Evolutionary conservation across 2,113 vertebrate genomes (phyloP), one percentile per base, ranked within the genome.

Genomic region (Rhinoptilus africanus): DNA sequence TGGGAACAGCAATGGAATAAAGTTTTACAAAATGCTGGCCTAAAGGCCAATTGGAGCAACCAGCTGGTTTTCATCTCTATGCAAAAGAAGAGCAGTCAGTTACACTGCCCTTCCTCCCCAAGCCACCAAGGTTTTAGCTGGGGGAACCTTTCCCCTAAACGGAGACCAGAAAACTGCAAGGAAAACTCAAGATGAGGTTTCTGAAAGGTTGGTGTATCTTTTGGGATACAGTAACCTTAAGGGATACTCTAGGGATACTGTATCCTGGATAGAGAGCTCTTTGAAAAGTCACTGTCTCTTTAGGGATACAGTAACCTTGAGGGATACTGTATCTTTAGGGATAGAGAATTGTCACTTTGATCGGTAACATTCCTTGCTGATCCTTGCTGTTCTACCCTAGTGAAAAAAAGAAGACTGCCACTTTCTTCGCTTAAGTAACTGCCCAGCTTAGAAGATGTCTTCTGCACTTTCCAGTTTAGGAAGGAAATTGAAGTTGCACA

Each of bases 301-400:
- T 45, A 77, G 11, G 13, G n/a, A 28, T 59, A 50, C 15, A 47
- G 13, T 53, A 86, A 79, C 37, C 37, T 67, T 83, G 53, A 39
- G 39, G 24, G 39, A 59, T 39, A 82, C 18, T 34, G 12, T 21
- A 43, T 47, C 22, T 73, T 28, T 23, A 74, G 47, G 28, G 39
- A 37, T 10, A 22, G 16, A 0, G 1, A 47, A 2, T 47, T 73
- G 32, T 50, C 53, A 26, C 22, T 68, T 59, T 10, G 18, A 66
- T 8, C 0, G 0, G 5, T 30, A 67, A 53, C 14, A 56, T 32
- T 0, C 0, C 21, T 83, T 86, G 24, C 30, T 7, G 9, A 63
- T 35, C 12, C 16, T 74, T 22, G 3, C 30, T 86, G 67, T 53
- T 53, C 30, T 43, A 39, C 27, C 7, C 8, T 6, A 47, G 15